Conservation (phyloP, 2,113 vertebrate species). For the Egretta garzetta region DNA sequence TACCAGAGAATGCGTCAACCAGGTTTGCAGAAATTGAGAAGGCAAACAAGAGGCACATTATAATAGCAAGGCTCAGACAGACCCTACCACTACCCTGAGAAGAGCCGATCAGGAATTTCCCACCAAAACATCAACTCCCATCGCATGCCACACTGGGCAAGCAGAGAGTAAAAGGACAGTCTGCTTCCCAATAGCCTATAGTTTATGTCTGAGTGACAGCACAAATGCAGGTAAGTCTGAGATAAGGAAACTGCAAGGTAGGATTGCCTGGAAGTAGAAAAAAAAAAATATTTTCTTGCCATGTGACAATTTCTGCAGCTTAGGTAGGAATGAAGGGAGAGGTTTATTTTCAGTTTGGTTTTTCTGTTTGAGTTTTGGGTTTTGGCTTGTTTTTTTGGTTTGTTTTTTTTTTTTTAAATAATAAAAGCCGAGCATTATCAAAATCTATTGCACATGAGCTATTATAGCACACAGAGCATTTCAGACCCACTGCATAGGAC, state of each 20-base stretch:
- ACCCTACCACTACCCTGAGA: not conserved
- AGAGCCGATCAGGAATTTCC: not conserved
- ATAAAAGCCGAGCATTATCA: not conserved
- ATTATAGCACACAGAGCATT: not conserved
- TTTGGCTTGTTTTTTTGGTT: not conserved
- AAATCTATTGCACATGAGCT: not conserved
- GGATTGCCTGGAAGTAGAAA: not conserved
- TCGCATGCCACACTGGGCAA: no score
- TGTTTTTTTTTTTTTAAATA: not conserved
- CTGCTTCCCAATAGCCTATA: not conserved
- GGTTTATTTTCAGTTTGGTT: not conserved
- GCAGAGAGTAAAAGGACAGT: not conserved
- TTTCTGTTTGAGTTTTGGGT: not conserved
- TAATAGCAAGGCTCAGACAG: not conserved
- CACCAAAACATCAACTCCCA: not conserved
- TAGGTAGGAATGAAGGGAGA: not conserved
- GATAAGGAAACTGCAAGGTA: not conserved
- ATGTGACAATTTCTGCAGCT: not conserved
- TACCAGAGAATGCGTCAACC: constrained; percentile 8
- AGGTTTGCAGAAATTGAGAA: not conserved
- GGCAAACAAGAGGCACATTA: not conserved
- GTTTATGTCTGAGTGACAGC: not conserved
- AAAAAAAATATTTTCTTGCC: not conserved
- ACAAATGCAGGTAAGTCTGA: not conserved
- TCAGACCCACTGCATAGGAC: not conserved